Conservation (phyloP, 2,888 invertebrate genomes). For the Chrysotoxum bicinctum region DNA sequence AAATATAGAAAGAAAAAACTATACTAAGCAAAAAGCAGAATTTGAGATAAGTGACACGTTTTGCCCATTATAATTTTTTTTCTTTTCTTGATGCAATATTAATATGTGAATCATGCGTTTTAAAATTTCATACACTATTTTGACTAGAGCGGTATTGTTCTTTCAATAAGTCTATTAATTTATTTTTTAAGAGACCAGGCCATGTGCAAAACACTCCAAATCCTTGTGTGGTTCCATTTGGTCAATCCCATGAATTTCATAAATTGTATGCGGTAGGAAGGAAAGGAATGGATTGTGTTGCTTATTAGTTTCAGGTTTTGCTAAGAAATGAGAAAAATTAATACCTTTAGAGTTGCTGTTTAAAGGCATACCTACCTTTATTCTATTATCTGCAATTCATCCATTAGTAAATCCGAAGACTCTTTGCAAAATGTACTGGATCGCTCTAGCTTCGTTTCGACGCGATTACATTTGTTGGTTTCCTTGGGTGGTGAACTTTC, state of each 20-base stretch:
- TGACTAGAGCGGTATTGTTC: constrained; percentile 65
- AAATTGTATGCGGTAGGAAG: constrained; percentile 23
- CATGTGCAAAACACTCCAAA: constrained; percentile 27
- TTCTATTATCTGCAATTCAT: constrained; percentile 81
- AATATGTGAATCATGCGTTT: constrained; percentile 50
- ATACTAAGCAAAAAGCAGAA: constrained; percentile 7
- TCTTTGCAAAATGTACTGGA: constrained; percentile 82
- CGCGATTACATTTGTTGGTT: constrained; percentile 51
- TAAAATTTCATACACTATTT: constrained; percentile 57
- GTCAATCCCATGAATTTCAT: constrained; percentile 37
- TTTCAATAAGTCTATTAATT: constrained; percentile 45
- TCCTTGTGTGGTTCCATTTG: constrained; percentile 13
- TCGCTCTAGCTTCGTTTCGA: constrained; percentile 80
- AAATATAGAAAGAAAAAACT: neutral
- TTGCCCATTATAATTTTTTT: constrained; percentile 15
- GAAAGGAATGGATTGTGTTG: constrained; percentile 27
- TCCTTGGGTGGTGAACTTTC: constrained; percentile 68
- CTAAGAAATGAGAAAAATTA: neutral
- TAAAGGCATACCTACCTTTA: constrained; percentile 65
- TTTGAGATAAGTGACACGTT: constrained; percentile 9
- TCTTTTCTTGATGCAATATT: constrained; percentile 21
- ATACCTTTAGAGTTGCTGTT: neutral
- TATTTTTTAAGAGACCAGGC: constrained; percentile 14
- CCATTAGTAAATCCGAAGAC: constrained; percentile 78
- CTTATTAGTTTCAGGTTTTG: constrained; percentile 15